phyloP scores from a whole-genome alignment of 2,113 vertebrate species.

The Eretmochelys imbricata region DNA sequence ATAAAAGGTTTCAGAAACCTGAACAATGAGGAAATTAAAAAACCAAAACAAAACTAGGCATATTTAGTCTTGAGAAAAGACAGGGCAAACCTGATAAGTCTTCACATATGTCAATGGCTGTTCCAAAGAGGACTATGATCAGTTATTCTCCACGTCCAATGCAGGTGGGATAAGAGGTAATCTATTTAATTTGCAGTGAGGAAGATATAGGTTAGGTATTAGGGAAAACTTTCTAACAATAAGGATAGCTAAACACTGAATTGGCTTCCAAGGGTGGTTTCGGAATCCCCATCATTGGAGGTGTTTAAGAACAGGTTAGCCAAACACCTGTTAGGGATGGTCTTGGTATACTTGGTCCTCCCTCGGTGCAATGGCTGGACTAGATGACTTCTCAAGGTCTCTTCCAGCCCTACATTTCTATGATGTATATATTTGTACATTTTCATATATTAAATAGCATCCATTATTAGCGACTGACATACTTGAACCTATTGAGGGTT shows the following conservation, averaged over 20 bases:
- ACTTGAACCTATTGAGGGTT: neutral
- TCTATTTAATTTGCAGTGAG: neutral
- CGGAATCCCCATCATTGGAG: neutral
- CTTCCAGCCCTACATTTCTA: neutral
- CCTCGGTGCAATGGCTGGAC: too few species aligned
- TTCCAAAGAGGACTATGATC: neutral
- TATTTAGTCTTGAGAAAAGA: neutral
- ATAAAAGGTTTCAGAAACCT: neutral
- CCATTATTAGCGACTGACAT: neutral
- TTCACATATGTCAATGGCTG: neutral
- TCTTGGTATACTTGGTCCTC: neutral
- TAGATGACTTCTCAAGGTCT: neutral
- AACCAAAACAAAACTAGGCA: neutral
- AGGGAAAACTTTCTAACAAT: neutral
- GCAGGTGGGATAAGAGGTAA: neutral
- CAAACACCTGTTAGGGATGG: neutral
- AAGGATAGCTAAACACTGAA: neutral
- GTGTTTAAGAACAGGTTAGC: neutral
- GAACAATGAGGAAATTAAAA: neutral
- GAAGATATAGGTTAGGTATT: neutral
- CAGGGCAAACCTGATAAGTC: neutral
- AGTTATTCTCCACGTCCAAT: neutral
- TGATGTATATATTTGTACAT: neutral
- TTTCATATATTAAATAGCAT: neutral
- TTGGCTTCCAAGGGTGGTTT: neutral